Evolutionary conservation across 1,140 invertebrate species (phyloP), one percentile per base, ranked within the genome.

Genomic region (Nilaparvata lugens): DNA sequence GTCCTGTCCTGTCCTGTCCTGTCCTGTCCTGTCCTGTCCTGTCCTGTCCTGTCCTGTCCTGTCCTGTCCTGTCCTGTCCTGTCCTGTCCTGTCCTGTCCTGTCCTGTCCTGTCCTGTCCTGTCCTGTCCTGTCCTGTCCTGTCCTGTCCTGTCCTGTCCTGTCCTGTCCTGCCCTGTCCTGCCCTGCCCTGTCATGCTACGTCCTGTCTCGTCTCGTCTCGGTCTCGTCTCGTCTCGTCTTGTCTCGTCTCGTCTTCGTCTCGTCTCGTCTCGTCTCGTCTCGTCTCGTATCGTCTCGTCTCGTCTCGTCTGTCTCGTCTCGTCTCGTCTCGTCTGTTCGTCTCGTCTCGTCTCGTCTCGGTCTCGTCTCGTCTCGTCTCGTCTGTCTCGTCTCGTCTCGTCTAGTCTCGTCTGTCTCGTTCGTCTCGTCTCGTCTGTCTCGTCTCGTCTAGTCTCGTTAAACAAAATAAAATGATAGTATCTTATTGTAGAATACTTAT

Each of bases 101-200:
- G 25, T 56, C 54, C 23, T 38, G 54, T 56, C 31, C 21, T 38
- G 25, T 56, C 54, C 4, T 21, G 24, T 56, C 54, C n/a, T 38
- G 54, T 56, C 54, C 16, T 38, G 54, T 31, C 52, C 4, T 25
- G 18, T 54, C 52, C 28, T 25, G 18, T 54, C 52, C 14, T 25
- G 52, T 54, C 52, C 28, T 25, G 52, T 54, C 52, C 4, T 25
- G 52, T 54, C 52, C 14, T 25, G 24, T 54, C 52, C 28, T 25
- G 52, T 54, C 52, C 21, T 25, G 18, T 54, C 52, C 3, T 54
- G 19, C 23, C 52, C 7, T 54, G 19, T n/a, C n/a, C n/a, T n/a
- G n/a, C n/a, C n/a, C n/a, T n/a, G n/a, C n/a, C n/a, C n/a, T n/a
- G n/a, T n/a, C n/a, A n/a, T n/a, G n/a, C n/a, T n/a, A n/a, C n/a